phyloP scores from a whole-genome alignment of 2,888 invertebrate genomes.

The Dryadula phaetusa region DNA sequence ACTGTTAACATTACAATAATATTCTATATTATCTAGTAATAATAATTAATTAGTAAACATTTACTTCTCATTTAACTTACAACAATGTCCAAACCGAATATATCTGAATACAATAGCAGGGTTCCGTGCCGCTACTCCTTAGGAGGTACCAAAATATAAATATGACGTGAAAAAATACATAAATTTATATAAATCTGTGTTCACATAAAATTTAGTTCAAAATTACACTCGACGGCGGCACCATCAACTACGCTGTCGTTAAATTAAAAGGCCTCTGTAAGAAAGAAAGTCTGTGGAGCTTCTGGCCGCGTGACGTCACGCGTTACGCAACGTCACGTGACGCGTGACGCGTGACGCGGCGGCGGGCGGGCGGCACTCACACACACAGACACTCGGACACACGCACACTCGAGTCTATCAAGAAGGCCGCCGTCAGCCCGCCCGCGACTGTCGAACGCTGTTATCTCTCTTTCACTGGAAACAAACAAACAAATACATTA shows the following conservation, averaged over 20 bases:
- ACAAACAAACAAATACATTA: constrained; percentile 20
- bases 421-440: constrained; percentile 72
- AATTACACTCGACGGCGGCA: constrained; percentile 42
- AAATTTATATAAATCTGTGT: constrained; percentile 38
- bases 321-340: constrained; percentile 1
- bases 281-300: constrained; percentile 47
- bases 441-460: constrained; percentile 74
- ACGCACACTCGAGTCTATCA: constrained; percentile 56
- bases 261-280: constrained; percentile 61
- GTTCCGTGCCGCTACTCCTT: constrained; percentile 1
- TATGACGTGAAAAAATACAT: constrained; percentile 41
- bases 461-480: constrained; percentile 79
- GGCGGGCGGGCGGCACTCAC: constrained; percentile 29
- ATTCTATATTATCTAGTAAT: constrained; percentile 19
- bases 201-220: constrained; percentile 56
- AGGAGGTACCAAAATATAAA: constrained; percentile 43
- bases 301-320: constrained; percentile 23
- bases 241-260: constrained; percentile 46
- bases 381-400: constrained; percentile 41
- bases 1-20: constrained; percentile 21
- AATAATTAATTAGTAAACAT: constrained; percentile 24
- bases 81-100: constrained; percentile 13
- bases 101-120: background rate
- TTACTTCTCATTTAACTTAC: constrained; percentile 24
- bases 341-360: background rate